phyloP scores from a whole-genome alignment of 2,888 invertebrate genomes.

The Andrena praecox region DNA sequence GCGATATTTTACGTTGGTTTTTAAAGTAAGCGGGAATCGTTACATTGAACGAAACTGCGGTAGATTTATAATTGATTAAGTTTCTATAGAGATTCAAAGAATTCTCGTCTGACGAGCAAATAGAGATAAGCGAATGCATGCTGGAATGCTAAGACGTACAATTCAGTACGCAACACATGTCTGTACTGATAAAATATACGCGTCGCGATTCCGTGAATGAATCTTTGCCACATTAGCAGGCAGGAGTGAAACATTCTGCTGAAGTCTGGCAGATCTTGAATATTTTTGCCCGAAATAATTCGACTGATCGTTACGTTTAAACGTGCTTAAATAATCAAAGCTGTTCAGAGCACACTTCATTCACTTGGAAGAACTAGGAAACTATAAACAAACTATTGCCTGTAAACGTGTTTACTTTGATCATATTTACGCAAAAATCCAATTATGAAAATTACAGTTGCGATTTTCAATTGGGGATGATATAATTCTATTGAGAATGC shows the following conservation, averaged over 20 bases:
- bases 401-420: no score
- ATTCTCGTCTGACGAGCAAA: not conserved
- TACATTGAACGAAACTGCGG: not conserved
- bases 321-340: not conserved
- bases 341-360: no score
- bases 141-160: not conserved
- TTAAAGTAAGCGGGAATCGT: not conserved
- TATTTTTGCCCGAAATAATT: not conserved
- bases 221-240: not conserved
- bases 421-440: no score
- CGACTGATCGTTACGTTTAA: not conserved
- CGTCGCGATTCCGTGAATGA: constrained; percentile 18
- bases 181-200: constrained; percentile 11
- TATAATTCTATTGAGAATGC: no score
- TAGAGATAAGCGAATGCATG: not conserved
- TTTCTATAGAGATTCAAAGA: not conserved
- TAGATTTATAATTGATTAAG: not conserved
- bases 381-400: no score
- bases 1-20: not conserved
- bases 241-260: not conserved
- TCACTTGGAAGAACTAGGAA: no score
- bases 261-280: not conserved
- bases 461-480: no score
- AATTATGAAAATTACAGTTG: no score
- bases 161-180: no score